phyloP scores from a whole-genome alignment of 1,140 invertebrate genomes.

The Archegozetes longisetosus region DNA sequence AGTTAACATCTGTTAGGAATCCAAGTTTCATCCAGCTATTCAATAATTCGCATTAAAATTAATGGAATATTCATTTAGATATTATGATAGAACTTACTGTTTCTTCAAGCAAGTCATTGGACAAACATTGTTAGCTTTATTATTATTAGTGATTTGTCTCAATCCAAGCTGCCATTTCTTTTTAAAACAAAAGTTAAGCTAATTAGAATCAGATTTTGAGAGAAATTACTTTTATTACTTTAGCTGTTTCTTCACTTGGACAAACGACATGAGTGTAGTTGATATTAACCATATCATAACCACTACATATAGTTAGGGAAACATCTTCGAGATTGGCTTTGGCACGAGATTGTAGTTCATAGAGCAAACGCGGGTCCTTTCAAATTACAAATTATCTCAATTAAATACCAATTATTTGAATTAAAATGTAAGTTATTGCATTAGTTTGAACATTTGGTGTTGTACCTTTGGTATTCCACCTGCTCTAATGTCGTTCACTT shows the following conservation, averaged over 20 bases:
- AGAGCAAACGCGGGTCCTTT: slow-evolving; percentile 66
- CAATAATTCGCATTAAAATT: slow-evolving; percentile 1
- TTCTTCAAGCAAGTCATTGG: slow-evolving; percentile 88
- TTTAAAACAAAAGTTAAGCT: slow-evolving; percentile 24
- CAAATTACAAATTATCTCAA: slow-evolving; percentile 1
- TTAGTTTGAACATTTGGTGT: no score
- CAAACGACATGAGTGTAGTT: slow-evolving; percentile 95
- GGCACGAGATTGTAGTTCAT: slow-evolving; percentile 48
- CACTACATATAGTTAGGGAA: slow-evolving; percentile 93
- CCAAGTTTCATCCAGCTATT: slow-evolving; percentile 90
- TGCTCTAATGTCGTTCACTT: slow-evolving; percentile 87
- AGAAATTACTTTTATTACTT: slow-evolving; percentile 40
- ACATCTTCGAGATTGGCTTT: slow-evolving; percentile 69
- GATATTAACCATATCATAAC: slow-evolving; percentile 97
- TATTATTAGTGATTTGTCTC: slow-evolving; percentile 82
- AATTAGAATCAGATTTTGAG: background rate
- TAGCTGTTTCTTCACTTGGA: slow-evolving; percentile 72
- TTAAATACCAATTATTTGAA: no score
- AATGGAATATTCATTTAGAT: background rate
- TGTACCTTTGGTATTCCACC: slow-evolving; percentile 56
- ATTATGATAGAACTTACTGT: slow-evolving; percentile 58
- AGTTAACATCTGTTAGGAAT: slow-evolving; percentile 76
- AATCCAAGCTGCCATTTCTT: slow-evolving; percentile 84
- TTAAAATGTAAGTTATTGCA: no score
- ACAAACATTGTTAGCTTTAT: slow-evolving; percentile 91